phyloP scores from a whole-genome alignment of 2,888 invertebrate genomes.

The Drosophila gaucha region DNA sequence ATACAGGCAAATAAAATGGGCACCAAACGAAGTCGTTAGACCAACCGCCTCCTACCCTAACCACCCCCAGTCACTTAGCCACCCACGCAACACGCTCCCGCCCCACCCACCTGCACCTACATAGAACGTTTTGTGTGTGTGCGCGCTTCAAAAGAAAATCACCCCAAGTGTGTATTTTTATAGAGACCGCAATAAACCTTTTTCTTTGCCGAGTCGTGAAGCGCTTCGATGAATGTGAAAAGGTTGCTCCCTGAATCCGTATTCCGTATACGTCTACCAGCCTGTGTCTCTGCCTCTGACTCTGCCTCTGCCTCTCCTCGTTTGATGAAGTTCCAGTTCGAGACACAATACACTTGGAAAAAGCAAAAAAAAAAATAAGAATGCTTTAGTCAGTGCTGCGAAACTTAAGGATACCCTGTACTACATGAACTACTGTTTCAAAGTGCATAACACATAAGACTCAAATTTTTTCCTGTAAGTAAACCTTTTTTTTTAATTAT shows the following conservation, averaged over 20 bases:
- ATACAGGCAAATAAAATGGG: conserved; percentile 74
- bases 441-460: too few species aligned
- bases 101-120: conserved; percentile 53
- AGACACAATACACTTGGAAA: conserved; percentile 66
- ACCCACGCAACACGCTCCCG: conserved; percentile 14
- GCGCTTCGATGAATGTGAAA: conserved; percentile 64
- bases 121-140: conserved; percentile 2
- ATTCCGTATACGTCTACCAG: conserved; percentile 8
- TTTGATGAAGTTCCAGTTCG: conserved; percentile 74
- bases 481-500: too few species aligned
- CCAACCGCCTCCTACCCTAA: conserved; percentile 37
- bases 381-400: background rate
- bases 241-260: conserved; percentile 40
- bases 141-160: conserved; percentile 74
- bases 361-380: conserved; percentile 3
- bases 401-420: background rate
- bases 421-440: too few species aligned
- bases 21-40: conserved; percentile 77
- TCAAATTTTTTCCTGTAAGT: too few species aligned
- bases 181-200: conserved; percentile 80
- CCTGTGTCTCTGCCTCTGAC: background rate
- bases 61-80: conserved; percentile 29
- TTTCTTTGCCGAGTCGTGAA: conserved; percentile 57
- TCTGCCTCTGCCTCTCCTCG: conserved; percentile 24
- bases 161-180: conserved; percentile 81